Evolutionary conservation across 2,888 invertebrate species (phyloP), one percentile per base, ranked within the genome.

Genomic region (Drosophila mercatorum): DNA sequence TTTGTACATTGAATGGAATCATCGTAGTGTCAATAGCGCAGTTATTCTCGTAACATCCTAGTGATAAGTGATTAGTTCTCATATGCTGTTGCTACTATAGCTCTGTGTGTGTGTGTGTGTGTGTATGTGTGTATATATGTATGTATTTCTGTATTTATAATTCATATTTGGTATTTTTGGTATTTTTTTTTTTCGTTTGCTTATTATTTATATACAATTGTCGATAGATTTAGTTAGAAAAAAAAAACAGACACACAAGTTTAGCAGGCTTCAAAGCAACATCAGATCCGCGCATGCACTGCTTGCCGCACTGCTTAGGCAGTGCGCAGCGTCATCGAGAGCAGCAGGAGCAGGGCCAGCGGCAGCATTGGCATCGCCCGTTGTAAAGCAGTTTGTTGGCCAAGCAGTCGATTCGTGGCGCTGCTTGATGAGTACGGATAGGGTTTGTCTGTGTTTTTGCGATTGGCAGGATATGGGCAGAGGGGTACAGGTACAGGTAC

Each of bases 1-100:
- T 56, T 86, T 87, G 88, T 86, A 86, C 88, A 88, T 75, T 78
- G 69, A 81, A 87, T 87, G 77, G 80, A 87, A 83, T 81, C 60
- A 72, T 75, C 53, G 1, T 72, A 47, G 53, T 61, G 34, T 31
- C 43, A 36, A 68, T 68, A 63, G 76, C 59, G 76, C 62, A 59
- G 46, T 63, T 71, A 49, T 58, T 41, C 51, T 53, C 36, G 43
- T 40, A 72, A 73, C 63, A 64, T 43, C 60, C 73, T 73, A 78
- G 46, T 58, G 71, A 78, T 71, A 64, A 47, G 53, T 55, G 58
- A 36, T 57, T 56, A 44, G 26, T 53, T 53, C 38, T 60, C 43
- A 41, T 56, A 66, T 68, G 31, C 61, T 38, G 44, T 44, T 22
- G 38, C 57, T 26, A 44, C 47, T 31, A 38, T 59, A 44, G 68